Percentiles rank a stretch among this genome's conserved stretches.
These are phyloP conservation scores for Drosophila seclusa DNA, from an alignment of 2,888 invertebrate genomes.

Conservation along the genomic window DNA sequence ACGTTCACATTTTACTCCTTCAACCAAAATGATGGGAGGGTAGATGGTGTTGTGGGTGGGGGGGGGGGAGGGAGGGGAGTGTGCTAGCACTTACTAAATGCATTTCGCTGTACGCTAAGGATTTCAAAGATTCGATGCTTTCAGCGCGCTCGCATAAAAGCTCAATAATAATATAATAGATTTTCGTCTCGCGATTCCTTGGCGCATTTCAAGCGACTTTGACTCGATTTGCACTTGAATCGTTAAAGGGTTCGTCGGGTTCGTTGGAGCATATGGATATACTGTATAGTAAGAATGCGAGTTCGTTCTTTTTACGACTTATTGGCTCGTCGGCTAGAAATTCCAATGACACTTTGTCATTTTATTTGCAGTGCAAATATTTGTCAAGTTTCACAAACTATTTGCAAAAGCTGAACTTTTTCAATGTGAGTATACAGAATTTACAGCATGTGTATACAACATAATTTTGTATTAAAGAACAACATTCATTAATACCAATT, in stretches of 20 bases:
- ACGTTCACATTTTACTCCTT: conserved; percentile 45
- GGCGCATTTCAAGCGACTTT: conserved; percentile 44
- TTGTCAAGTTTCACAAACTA: conserved; percentile 49
- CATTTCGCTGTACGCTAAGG: conserved; percentile 55
- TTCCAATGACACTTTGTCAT: conserved; percentile 33
- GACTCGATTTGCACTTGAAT: conserved; percentile 65
- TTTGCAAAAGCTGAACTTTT: conserved; percentile 29
- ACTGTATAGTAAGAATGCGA: conserved; percentile 4
- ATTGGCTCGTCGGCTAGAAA: conserved; percentile 36
- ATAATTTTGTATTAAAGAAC: background rate
- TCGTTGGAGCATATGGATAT: background rate
- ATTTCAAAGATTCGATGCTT: conserved; percentile 51
- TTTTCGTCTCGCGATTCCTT: conserved; percentile 50
- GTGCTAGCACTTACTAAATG: conserved; percentile 42
- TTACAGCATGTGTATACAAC: background rate
- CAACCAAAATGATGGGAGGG: background rate
- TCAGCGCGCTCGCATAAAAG: conserved; percentile 55
- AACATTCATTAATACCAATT: background rate
- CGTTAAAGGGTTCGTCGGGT: conserved; percentile 9
- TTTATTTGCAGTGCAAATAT: conserved; percentile 44
- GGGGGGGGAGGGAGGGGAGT: background rate
- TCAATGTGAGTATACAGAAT: conserved; percentile 5
- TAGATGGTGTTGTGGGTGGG: background rate
- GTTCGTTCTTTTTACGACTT: conserved; percentile 34
- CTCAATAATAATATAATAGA: conserved; percentile 73